Evolutionary conservation across 2,797 vertebrate genomes (phyloP), one percentile per base, ranked within the genome.

Genomic region (Loris lydekkerianus): DNA sequence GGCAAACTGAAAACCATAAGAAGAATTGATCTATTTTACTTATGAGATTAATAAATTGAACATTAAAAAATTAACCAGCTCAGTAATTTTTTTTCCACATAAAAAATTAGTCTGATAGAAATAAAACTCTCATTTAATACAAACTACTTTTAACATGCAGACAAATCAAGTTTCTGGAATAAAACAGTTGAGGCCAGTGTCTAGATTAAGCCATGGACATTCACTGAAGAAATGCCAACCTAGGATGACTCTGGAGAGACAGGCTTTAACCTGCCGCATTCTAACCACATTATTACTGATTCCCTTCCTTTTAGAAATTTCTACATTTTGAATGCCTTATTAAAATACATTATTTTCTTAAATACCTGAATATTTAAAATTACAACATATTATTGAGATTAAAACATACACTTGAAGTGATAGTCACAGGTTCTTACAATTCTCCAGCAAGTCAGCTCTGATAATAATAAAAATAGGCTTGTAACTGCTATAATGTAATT

Each of bases 301-400:
- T 91, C 14, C 34, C 5, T 84, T 87, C 29, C 11, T 63, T 86
- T 95, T 25, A 23, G 49, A 60, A 92, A 96, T 13, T 40, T 49
- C 13, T 46, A 82, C 5, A 80, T 40, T 49, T 69, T 91, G 69
- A 91, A 3, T 91, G 76, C n/a, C 81, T 93, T 94, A 69, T 61
- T 84, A 89, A 93, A 96, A 63, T 85, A 75, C 65, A 20, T 80
- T 73, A 73, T 78, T 87, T 89, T 34, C 58, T 91, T 86, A 87
- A 88, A 95, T 77, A 81, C 81, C 17, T 77, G n/a, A 90, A 37
- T 81, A 87, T 87, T 96, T 93, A 34, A 94, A 89, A 73, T 77
- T 61, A 75, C 2, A 86, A 21, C 25, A n/a, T 40, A 89, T 72
- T n/a, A 69, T 25, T 87, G 37, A 60, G 21, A 92, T 89, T 80